These are phyloP conservation scores for Oryctes rhinoceros DNA, from an alignment of 1,140 invertebrate genomes.

Conservation along the genomic window DNA sequence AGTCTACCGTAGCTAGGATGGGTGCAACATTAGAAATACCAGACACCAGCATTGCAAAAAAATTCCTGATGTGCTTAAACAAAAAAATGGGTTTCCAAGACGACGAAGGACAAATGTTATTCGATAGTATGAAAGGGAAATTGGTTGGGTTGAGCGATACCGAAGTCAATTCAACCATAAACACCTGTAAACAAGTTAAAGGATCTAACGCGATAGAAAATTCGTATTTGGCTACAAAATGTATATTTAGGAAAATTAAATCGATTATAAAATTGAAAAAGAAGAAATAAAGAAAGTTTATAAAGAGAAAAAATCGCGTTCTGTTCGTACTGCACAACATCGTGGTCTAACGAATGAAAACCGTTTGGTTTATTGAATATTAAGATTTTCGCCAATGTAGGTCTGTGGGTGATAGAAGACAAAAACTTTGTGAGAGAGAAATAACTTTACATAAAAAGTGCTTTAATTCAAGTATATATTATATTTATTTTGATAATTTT, in stretches of 20 bases:
- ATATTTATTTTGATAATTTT: neutral
- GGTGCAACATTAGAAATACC: conserved; percentile 13
- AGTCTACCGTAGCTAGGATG: neutral
- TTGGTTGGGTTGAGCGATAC: conserved; percentile 15
- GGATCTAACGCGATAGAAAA: conserved; percentile 25
- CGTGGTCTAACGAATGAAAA: too few relatives aligned
- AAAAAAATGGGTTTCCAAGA: conserved; percentile 32
- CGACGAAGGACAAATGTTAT: conserved; percentile 20
- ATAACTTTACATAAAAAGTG: too few relatives aligned
- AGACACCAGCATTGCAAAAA: conserved; percentile 8
- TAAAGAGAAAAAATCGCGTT: neutral
- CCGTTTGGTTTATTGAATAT: too few relatives aligned
- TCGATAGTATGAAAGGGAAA: neutral
- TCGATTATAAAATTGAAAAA: conserved; percentile 23
- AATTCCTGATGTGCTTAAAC: conserved; percentile 33
- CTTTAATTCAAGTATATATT: too few relatives aligned
- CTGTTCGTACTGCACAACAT: too few relatives aligned
- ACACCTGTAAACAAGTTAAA: conserved; percentile 21
- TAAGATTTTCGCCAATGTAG: too few relatives aligned
- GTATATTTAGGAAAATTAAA: conserved; percentile 31
- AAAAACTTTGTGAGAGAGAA: too few relatives aligned
- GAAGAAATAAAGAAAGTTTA: conserved; percentile 3
- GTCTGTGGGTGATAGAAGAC: too few relatives aligned
- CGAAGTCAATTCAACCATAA: neutral
- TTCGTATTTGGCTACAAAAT: conserved; percentile 35